Conservation (phyloP, 2,113 vertebrate genomes). For the Elaphurus davidianus region DNA sequence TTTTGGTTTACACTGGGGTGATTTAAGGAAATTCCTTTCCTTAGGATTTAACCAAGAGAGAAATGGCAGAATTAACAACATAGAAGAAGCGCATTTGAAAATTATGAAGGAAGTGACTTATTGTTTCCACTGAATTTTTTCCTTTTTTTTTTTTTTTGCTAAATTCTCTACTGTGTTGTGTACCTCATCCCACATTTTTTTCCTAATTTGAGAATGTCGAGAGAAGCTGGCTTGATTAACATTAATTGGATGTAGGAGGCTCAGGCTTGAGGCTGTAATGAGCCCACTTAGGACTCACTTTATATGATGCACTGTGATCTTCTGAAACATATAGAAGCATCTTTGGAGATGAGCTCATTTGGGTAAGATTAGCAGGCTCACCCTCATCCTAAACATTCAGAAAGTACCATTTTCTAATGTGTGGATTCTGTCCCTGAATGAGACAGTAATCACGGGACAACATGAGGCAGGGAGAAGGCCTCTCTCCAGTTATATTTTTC, state of each 20-base stretch:
- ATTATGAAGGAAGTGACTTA: not conserved
- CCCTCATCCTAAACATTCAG: not conserved
- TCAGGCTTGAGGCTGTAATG: not conserved
- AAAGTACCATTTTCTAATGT: not conserved
- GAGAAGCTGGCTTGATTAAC: not conserved
- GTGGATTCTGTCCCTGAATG: not conserved
- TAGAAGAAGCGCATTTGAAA: not conserved
- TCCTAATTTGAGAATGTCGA: not conserved
- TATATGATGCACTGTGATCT: not conserved
- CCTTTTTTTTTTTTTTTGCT: not conserved
- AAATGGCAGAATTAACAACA: not conserved
- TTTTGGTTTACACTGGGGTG: too few species aligned
- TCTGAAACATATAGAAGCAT: not conserved
- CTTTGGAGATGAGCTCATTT: not conserved
- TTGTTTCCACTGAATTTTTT: not conserved
- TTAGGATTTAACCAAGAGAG: not conserved
- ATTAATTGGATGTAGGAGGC: not conserved
- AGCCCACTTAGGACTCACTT: not conserved
- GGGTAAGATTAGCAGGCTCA: rapidly evolving
- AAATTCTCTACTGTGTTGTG: not conserved
- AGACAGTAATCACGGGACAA: not conserved
- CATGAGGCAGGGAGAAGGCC: rapidly evolving
- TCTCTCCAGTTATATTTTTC: not conserved
- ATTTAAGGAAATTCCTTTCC: not conserved
- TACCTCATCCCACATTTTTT: not conserved